These are phyloP conservation scores for Armadillidium nasatum DNA, from an alignment of 1,140 invertebrate species.

Conservation along the genomic window DNA sequence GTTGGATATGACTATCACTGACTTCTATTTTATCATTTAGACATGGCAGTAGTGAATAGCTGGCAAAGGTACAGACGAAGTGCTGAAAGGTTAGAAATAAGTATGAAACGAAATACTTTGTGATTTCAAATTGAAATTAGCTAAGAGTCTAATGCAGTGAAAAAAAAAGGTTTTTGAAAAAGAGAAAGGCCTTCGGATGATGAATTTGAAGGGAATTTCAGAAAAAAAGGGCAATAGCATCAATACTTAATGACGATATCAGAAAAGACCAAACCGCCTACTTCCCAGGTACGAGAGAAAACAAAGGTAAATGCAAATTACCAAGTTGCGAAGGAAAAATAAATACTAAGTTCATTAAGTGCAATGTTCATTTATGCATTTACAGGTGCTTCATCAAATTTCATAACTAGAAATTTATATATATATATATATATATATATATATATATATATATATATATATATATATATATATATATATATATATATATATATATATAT, in stretches of 20 bases:
- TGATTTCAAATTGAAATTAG: conserved; percentile 26
- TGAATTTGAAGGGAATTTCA: conserved; percentile 21
- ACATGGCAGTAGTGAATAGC: conserved; percentile 45
- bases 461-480: too few relatives aligned
- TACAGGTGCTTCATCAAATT: too few relatives aligned
- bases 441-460: too few relatives aligned
- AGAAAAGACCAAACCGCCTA: neutral
- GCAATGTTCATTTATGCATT: too few relatives aligned
- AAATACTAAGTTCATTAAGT: too few relatives aligned
- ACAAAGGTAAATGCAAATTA: too few relatives aligned
- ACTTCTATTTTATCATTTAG: conserved; percentile 46
- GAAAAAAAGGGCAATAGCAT: conserved; percentile 19
- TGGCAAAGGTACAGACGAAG: conserved; percentile 43
- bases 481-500: too few relatives aligned
- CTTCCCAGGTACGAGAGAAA: too few relatives aligned
- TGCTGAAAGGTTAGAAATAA: conserved; percentile 7
- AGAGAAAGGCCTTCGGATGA: conserved; percentile 5
- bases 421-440: too few relatives aligned
- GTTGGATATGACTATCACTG: conserved; percentile 44
- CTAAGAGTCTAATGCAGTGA: conserved; percentile 19
- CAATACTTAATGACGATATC: conserved; percentile 19
- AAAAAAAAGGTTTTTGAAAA: conserved; percentile 18
- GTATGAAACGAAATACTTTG: conserved; percentile 13
- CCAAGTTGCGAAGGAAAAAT: too few relatives aligned
- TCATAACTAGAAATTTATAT: too few relatives aligned